phyloP scores from a whole-genome alignment of 2,888 invertebrate genomes.

The Hydrotaea cyrtoneurina region DNA sequence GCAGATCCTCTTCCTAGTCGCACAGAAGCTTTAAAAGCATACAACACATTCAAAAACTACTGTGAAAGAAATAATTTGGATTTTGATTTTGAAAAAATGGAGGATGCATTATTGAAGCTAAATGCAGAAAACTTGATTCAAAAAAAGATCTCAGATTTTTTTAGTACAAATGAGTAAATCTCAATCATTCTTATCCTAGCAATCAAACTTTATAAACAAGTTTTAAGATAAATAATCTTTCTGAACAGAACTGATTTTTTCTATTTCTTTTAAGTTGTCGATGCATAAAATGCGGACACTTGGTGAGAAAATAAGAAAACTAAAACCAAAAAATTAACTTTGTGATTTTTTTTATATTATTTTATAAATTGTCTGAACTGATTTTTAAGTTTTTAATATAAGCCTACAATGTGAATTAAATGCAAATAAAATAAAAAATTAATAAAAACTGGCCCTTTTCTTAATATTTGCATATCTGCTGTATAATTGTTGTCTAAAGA shows the following conservation, averaged over 20 bases:
- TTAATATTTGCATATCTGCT: neutral
- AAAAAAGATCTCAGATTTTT: constrained; percentile 12
- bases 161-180: constrained; percentile 2
- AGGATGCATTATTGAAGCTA: neutral
- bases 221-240: no score
- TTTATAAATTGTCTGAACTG: constrained; percentile 5
- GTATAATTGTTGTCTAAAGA: neutral
- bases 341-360: neutral
- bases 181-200: no score
- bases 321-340: no score
- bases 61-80: constrained; percentile 22
- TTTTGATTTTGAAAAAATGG: constrained; percentile 9
- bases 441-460: neutral
- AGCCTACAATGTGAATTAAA: neutral
- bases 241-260: constrained; percentile 5
- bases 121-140: neutral
- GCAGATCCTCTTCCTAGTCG: constrained; percentile 15
- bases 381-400: constrained; percentile 20
- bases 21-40: constrained; percentile 20
- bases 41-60: constrained; percentile 27
- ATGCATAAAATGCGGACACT: neutral
- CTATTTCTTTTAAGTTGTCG: neutral
- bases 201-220: no score
- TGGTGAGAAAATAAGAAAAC: neutral
- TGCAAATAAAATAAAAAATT: neutral